Conservation (phyloP, 2,888 invertebrate genomes). For the Sacculina carcini region DNA sequence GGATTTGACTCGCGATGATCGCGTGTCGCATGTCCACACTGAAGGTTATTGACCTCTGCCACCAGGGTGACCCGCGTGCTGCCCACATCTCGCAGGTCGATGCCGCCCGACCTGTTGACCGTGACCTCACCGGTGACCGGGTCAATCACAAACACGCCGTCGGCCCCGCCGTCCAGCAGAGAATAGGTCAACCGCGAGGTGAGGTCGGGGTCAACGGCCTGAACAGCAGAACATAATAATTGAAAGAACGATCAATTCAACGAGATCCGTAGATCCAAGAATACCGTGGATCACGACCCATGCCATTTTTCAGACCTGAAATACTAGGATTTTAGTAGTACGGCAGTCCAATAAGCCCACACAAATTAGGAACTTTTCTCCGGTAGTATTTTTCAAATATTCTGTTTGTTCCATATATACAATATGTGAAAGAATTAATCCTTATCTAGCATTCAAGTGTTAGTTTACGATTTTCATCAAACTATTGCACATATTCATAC, state of each 20-base stretch:
- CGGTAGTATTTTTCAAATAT: too few relatives aligned
- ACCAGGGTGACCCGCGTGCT: slow-evolving; percentile 30
- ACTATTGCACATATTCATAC: too few relatives aligned
- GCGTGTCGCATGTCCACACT: too few relatives aligned
- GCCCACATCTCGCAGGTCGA: slow-evolving; percentile 29
- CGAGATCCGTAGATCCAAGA: too few relatives aligned
- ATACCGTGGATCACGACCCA: not conserved
- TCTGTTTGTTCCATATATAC: too few relatives aligned
- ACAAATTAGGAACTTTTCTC: too few relatives aligned
- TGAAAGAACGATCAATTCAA: not conserved
- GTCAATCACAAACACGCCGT: slow-evolving; percentile 19
- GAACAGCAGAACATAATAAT: slow-evolving; percentile 21
- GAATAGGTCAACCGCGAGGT: slow-evolving; percentile 53
- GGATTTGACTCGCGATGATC: too few relatives aligned
- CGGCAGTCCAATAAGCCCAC: too few relatives aligned
- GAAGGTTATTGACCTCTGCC: slow-evolving; percentile 29
- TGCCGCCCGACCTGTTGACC: slow-evolving; percentile 24
- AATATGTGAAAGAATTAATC: not conserved
- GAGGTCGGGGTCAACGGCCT: slow-evolving; percentile 53
- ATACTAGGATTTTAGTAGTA: too few relatives aligned
- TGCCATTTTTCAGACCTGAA: too few relatives aligned
- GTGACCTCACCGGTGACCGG: slow-evolving; percentile 21
- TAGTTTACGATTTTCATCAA: too few relatives aligned
- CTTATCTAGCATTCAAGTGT: not conserved
- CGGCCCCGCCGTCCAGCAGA: slow-evolving; percentile 26